Base-by-base conservation (phyloP, 2,113 vertebrate genomes). In the Laticauda laticaudata region DNA sequence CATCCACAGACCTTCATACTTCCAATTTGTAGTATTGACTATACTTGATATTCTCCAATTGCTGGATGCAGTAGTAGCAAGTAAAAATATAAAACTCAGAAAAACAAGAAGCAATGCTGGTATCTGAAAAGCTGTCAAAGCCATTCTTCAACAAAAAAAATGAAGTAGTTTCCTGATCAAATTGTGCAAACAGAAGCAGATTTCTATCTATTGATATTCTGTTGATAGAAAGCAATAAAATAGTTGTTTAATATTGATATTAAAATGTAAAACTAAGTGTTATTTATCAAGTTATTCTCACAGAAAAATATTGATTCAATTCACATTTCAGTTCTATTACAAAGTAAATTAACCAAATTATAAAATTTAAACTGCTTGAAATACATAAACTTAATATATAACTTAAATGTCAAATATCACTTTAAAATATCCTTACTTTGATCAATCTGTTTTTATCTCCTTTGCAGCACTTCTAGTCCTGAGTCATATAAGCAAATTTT, bases 1-100 rank as follows among this genome's bases (percentile, higher is more conserved):
- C 97, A 97, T 98, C 98, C 98, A 99, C 53, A 99, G 97, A 5
- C 98, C 98, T 94, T 99, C 98, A 6, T 97, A 98, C 91, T 96
- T 87, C 96, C 97, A 97, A 75, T 96, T 98, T 64, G 96, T 93
- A 95, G 95, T 94, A 61, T 93, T 96, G 4, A 98, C 18, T 0
- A 95, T 91, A 89, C 95, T 98, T 43, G 95, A 92, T 29, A 96
- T 87, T 90, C 96, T 98, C 98, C 98, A 99, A 87, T 94, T 91
- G 91, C 95, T 97, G 26, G 98, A 98, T 89, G 96, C 95, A 11
- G 97, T 98, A 6, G 96, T 96, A 94, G 98, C 95, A 92, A 98
- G 96, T 91, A 95, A 93, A 7, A 98, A 93, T 87, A 97, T 97
- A 96, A 98, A 98, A 88, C 98, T 98, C 21, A 97, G 10, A 64